Conservation (phyloP, 1,140 invertebrate genomes). For the Bombus picipes region DNA sequence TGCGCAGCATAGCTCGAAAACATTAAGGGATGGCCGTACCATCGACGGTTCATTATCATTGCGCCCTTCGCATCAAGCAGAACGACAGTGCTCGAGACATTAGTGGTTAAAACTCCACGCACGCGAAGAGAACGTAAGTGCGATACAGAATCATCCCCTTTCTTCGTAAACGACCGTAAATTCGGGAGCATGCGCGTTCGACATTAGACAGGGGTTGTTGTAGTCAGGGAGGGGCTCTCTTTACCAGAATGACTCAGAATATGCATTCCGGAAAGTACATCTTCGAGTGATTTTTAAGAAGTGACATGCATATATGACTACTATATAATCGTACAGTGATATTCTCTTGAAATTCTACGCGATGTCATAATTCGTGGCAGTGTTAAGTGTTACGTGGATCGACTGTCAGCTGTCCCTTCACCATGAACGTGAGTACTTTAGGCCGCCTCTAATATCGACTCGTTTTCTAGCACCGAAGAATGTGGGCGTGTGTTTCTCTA, state of each 20-base stretch:
- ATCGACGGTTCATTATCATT: slow-evolving; percentile 24
- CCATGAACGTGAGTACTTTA: slow-evolving; percentile 66
- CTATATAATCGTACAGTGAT: slow-evolving; percentile 3
- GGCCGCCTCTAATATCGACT: slow-evolving; percentile 57
- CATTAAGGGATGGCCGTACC: slow-evolving; percentile 8
- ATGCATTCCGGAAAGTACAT: slow-evolving; percentile 61
- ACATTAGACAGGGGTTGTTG: slow-evolving; percentile 66
- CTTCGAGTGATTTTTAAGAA: slow-evolving; percentile 35
- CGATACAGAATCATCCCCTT: slow-evolving; percentile 64
- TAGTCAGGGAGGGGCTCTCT: slow-evolving; percentile 70
- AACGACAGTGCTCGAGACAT: neutral
- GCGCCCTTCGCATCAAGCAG: slow-evolving; percentile 9
- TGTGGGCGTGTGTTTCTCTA: slow-evolving; percentile 47
- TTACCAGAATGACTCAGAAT: slow-evolving; percentile 70
- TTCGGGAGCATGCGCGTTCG: slow-evolving; percentile 70
- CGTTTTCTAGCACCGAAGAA: slow-evolving; percentile 37
- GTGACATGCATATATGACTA: slow-evolving; percentile 40
- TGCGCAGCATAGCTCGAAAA: slow-evolving; percentile 21
- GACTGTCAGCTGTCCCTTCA: slow-evolving; percentile 63
- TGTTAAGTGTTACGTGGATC: slow-evolving; percentile 58
- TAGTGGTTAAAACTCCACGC: neutral
- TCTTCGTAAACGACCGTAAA: slow-evolving; percentile 37
- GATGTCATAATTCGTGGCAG: slow-evolving; percentile 53
- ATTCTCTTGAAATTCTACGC: slow-evolving; percentile 1
- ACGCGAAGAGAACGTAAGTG: slow-evolving; percentile 1